These are phyloP conservation scores for Amblyopsis hoosieri DNA, from an alignment of 2,797 vertebrate species.

Conservation along the genomic window DNA sequence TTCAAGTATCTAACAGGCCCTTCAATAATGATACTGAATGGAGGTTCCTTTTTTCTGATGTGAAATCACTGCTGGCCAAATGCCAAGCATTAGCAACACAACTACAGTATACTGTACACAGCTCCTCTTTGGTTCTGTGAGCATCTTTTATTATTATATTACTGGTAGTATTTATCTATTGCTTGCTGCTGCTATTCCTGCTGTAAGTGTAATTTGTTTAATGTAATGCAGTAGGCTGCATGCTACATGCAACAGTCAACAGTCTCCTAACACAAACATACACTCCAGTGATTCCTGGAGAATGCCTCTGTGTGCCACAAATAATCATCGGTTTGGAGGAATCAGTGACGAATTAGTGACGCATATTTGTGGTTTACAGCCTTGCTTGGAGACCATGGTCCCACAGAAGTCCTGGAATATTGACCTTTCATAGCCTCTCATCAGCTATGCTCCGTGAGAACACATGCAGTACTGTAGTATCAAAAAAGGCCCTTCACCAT, in stretches of 20 bases:
- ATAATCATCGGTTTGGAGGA: slow-evolving; percentile 69
- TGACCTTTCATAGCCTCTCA: slow-evolving; percentile 30
- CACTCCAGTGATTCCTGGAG: slow-evolving; percentile 59
- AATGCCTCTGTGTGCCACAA: slow-evolving; percentile 56
- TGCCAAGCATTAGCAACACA: slow-evolving; percentile 29
- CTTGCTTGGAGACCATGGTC: slow-evolving; percentile 47
- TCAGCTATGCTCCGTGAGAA: slow-evolving; percentile 18
- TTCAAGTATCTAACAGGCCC: slow-evolving; percentile 4
- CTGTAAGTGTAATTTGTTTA: slow-evolving; percentile 14
- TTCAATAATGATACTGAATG: slow-evolving; percentile 8
- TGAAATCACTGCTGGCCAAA: slow-evolving; percentile 19
- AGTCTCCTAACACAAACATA: slow-evolving; percentile 49
- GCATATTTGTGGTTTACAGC: slow-evolving; percentile 72
- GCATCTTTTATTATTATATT: neutral
- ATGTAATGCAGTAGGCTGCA: neutral
- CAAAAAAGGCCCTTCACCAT: slow-evolving; percentile 26
- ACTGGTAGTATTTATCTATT: neutral
- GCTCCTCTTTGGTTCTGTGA: neutral
- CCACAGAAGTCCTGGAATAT: slow-evolving; percentile 39
- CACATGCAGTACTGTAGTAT: slow-evolving; percentile 19
- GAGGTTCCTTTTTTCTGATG: slow-evolving; percentile 7
- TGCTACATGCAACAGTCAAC: slow-evolving; percentile 9
- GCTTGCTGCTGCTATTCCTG: neutral
- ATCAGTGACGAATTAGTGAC: slow-evolving; percentile 73
- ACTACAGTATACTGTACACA: too few relatives aligned